Percentiles rank a stretch among this genome's conserved stretches.
Conservation (phyloP, 1,140 invertebrate species). For the Dinoponera quadriceps region DNA sequence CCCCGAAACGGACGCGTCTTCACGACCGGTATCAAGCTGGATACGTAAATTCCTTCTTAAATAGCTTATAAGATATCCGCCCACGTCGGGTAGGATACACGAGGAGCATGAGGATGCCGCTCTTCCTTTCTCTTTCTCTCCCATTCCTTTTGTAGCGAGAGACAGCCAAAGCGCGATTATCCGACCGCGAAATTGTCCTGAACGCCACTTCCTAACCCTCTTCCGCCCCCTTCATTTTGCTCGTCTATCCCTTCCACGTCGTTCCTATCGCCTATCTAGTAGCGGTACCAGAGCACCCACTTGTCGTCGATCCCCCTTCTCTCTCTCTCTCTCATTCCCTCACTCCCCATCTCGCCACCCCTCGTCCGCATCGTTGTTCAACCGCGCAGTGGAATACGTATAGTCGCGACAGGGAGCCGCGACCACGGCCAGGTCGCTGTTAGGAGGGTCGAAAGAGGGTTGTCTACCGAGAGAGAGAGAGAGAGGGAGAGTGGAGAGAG, state of each 20-base stretch:
- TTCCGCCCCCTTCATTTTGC: conserved; percentile 32
- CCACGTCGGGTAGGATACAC: background rate
- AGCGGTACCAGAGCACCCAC: conserved; percentile 32
- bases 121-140: background rate
- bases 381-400: conserved; percentile 6
- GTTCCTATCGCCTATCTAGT: conserved; percentile 18
- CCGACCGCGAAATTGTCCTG: conserved; percentile 71
- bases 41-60: conserved; percentile 55
- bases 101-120: conserved; percentile 13
- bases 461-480: background rate
- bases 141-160: conserved; percentile 33
- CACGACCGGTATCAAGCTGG: background rate
- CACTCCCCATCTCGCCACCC: no score
- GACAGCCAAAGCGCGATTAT: conserved; percentile 64
- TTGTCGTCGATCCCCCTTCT: conserved; percentile 22
- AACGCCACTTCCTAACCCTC: conserved; percentile 47
- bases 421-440: background rate
- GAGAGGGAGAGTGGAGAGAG: background rate
- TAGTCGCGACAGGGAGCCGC: conserved; percentile 1
- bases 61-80: conserved; percentile 37
- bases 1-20: background rate
- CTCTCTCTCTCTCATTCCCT: background rate
- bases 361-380: conserved; percentile 3
- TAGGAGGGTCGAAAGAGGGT: conserved; percentile 11
- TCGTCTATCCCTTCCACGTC: background rate